These are phyloP conservation scores for Kuschelorhynchus macadamiae DNA, from an alignment of 2,888 invertebrate genomes.

Conservation along the genomic window DNA sequence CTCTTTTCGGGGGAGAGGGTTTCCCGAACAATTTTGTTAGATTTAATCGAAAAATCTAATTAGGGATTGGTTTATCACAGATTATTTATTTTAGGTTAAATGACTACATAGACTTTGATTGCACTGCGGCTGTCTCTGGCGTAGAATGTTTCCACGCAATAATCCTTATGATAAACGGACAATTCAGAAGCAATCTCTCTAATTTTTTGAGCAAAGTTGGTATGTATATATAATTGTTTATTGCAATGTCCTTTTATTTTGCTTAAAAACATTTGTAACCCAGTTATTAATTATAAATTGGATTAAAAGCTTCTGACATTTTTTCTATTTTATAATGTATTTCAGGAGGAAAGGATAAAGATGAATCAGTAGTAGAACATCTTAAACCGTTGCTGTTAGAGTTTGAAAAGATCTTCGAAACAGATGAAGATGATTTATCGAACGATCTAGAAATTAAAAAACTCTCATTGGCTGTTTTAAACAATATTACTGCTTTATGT, in stretches of 20 bases:
- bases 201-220: conserved; percentile 68
- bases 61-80: no score
- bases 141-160: conserved; percentile 74
- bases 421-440: conserved; percentile 60
- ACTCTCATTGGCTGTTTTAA: conserved; percentile 59
- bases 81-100: conserved; percentile 63
- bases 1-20: no score
- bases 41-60: no score
- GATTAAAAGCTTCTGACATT: no score
- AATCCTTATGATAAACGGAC: conserved; percentile 64
- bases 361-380: conserved; percentile 44
- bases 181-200: conserved; percentile 65
- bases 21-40: no score
- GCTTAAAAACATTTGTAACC: no score
- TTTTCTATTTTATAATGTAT: not conserved
- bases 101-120: conserved; percentile 73
- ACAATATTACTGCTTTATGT: conserved; percentile 59
- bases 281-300: no score
- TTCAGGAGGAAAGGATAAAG: conserved; percentile 52
- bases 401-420: conserved; percentile 63
- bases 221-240: conserved; percentile 56
- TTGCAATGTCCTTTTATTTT: no score
- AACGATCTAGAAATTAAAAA: conserved; percentile 64
- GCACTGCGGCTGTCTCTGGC: conserved; percentile 70
- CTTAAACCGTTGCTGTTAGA: conserved; percentile 57